Conservation (phyloP, 2,888 invertebrate genomes). For the Philereme transversata region DNA sequence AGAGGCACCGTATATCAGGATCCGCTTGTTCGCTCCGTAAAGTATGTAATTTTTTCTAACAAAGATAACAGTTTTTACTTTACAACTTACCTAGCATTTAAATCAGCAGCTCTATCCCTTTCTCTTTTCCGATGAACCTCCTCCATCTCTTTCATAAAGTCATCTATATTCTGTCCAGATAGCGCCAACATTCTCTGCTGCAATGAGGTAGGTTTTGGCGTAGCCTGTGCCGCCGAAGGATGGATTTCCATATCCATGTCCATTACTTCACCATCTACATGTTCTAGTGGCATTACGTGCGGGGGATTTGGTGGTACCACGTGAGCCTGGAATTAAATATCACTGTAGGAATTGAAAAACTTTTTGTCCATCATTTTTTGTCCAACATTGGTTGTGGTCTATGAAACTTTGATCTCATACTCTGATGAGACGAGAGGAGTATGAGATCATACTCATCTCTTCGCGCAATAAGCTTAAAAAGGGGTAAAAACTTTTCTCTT, state of each 20-base stretch:
- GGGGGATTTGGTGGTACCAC: conserved; percentile 4
- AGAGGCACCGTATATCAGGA: too few species aligned
- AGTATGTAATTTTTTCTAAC: too few species aligned
- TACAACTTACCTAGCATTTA: conserved; percentile 75
- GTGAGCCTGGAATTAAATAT: conserved; percentile 11
- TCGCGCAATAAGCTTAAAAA: too few species aligned
- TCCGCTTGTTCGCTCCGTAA: too few species aligned
- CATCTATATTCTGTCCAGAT: conserved; percentile 95
- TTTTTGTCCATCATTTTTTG: too few species aligned
- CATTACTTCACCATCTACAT: conserved; percentile 61
- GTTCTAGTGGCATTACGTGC: conserved; percentile 7
- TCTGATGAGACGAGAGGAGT: too few species aligned
- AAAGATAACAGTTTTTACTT: too few species aligned
- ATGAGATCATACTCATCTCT: too few species aligned
- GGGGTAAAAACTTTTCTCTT: too few species aligned
- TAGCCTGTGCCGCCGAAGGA: conserved; percentile 68
- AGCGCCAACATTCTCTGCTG: conserved; percentile 95
- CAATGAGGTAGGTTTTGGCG: conserved; percentile 89
- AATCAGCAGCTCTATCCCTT: conserved; percentile 85
- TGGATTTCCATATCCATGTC: conserved; percentile 47
- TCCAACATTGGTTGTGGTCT: too few species aligned
- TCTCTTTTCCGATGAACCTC: conserved; percentile 91
- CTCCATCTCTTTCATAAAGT: conserved; percentile 97
- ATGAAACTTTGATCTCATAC: too few species aligned
- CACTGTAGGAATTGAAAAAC: too few species aligned